Percentiles rank a stretch among this genome's conserved stretches.
These are phyloP conservation scores for Tenthredo notha DNA, from an alignment of 2,888 invertebrate genomes.

Conservation along the genomic window DNA sequence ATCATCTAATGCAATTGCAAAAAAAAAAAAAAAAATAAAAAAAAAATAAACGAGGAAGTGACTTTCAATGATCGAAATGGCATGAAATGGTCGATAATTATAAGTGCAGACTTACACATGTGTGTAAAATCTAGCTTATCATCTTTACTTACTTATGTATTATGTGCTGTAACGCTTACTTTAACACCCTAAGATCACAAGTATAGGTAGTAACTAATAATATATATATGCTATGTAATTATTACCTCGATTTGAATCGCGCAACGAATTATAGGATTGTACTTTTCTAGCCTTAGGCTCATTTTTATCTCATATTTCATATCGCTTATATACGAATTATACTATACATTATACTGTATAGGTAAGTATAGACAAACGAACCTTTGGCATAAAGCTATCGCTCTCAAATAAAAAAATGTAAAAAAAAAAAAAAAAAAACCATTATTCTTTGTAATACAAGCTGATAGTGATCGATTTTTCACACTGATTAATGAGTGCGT, in stretches of 20 bases:
- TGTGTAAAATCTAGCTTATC: background rate
- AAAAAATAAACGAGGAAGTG: background rate
- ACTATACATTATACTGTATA: background rate
- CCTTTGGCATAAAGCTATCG: conserved; percentile 17
- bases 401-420: background rate
- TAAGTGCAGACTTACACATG: background rate
- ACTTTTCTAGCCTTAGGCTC: conserved; percentile 20
- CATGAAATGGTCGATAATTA: background rate
- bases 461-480: background rate
- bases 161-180: conserved; percentile 14
- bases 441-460: background rate
- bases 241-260: conserved; percentile 30
- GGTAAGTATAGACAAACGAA: background rate
- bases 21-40: too few relatives aligned
- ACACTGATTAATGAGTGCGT: background rate
- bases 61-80: background rate
- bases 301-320: background rate
- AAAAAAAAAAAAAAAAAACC: background rate
- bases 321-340: background rate
- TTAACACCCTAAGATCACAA: conserved; percentile 35
- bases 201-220: conserved; percentile 10
- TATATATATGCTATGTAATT: conserved; percentile 22
- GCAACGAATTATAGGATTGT: conserved; percentile 34
- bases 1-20: background rate
- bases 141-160: background rate